phyloP scores from a whole-genome alignment of 2,113 vertebrate genomes.

The Tragelaphus buxtoni region DNA sequence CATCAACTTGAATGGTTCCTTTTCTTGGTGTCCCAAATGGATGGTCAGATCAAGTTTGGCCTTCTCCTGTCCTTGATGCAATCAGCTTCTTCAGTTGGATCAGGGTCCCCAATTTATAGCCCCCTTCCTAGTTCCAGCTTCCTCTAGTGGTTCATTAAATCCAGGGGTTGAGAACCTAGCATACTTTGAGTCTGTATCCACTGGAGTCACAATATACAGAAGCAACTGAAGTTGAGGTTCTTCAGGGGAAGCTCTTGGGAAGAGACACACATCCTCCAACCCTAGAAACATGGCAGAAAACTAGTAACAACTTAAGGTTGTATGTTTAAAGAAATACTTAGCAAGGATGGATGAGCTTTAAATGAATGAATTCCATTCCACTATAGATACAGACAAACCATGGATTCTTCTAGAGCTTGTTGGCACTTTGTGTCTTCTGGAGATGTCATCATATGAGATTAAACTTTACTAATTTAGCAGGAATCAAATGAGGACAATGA shows the following conservation, averaged over 20 bases:
- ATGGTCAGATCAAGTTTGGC: not conserved
- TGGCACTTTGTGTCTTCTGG: conserved; percentile 37
- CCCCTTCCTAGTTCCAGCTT: not conserved
- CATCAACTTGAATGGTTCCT: not conserved
- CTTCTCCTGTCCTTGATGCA: not conserved
- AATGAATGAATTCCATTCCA: not conserved
- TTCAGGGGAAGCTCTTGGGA: not conserved
- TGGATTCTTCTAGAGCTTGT: not conserved
- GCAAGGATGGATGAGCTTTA: not conserved
- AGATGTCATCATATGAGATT: conserved; percentile 65
- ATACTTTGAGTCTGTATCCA: not conserved
- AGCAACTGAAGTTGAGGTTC: not conserved
- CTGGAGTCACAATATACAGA: not conserved
- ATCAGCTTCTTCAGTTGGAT: not conserved
- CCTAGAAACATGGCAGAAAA: fast-evolving
- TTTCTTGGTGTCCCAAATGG: not conserved
- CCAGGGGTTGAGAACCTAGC: not conserved
- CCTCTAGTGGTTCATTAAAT: not conserved
- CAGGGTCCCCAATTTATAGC: not conserved
- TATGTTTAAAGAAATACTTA: not conserved
- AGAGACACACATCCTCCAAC: fast-evolving
- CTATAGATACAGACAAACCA: fast-evolving
- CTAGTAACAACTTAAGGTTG: not conserved
- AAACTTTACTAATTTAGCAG: conserved; percentile 24
- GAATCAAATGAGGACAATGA: conserved; percentile 30